Percentiles rank a stretch among this genome's conserved stretches.
phyloP scores from a whole-genome alignment of 2,797 vertebrate species.

The Triplophysa yarkandensis region DNA sequence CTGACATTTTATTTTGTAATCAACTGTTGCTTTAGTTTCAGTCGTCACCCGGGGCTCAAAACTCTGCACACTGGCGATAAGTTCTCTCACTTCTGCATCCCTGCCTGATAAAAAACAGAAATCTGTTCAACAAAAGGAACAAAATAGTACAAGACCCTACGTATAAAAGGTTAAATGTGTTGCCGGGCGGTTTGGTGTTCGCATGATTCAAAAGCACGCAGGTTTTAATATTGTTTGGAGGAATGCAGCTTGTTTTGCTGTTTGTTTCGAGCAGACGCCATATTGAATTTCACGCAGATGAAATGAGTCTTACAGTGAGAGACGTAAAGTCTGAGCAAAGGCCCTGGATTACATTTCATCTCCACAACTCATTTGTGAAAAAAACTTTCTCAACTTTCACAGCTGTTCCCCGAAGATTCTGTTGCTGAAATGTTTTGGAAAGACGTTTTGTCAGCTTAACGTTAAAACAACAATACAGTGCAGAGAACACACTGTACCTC shows the following conservation, averaged over 20 bases:
- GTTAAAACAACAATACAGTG: not conserved
- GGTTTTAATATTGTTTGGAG: not conserved
- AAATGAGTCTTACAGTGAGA: not conserved
- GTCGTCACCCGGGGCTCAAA: conserved; percentile 59
- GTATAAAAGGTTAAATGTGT: not conserved
- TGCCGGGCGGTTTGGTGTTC: no score
- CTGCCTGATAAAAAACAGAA: conserved; percentile 57
- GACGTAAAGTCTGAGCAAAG: not conserved
- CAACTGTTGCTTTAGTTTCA: conserved; percentile 46
- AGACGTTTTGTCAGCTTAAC: not conserved
- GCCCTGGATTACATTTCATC: not conserved
- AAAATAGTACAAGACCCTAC: not conserved
- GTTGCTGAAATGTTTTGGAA: not conserved
- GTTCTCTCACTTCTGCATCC: conserved; percentile 57
- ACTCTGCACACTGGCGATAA: conserved; percentile 47
- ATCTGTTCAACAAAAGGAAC: not conserved
- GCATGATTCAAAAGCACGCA: not conserved
- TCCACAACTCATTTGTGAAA: not conserved
- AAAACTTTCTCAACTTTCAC: not conserved
- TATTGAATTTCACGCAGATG: not conserved
- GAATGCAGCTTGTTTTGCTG: not conserved
- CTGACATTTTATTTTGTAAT: not conserved
- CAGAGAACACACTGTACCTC: not conserved
- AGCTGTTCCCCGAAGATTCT: not conserved
- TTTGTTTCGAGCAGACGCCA: not conserved